Conservation (phyloP, 2,888 invertebrate genomes). For the Xylocampa areola region DNA sequence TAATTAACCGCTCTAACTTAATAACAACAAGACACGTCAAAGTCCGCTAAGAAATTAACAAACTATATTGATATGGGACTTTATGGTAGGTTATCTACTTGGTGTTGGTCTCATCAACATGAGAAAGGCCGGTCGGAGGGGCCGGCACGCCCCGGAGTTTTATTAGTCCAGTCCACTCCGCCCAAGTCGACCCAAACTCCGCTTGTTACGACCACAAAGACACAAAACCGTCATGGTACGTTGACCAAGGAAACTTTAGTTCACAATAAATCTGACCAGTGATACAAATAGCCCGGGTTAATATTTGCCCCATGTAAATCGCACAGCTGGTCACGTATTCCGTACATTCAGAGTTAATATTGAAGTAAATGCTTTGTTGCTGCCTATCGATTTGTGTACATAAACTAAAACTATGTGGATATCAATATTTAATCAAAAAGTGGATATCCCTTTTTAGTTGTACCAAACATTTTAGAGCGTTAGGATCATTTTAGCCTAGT, state of each 20-base stretch:
- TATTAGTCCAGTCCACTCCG: constrained; percentile 74
- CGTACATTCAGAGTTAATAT: constrained; percentile 53
- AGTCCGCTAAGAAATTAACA: constrained; percentile 25
- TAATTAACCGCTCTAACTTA: constrained; percentile 28
- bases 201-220: constrained; percentile 63
- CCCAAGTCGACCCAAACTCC: constrained; percentile 61
- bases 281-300: constrained; percentile 53
- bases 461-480: too few species aligned
- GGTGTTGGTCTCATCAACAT: constrained; percentile 77
- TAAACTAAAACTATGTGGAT: constrained; percentile 1
- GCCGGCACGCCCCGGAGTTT: constrained; percentile 79
- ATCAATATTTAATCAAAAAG: constrained; percentile 12
- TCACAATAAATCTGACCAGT: constrained; percentile 61
- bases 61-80: constrained; percentile 37
- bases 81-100: constrained; percentile 47
- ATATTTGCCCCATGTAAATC: constrained; percentile 53
- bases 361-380: constrained; percentile 47
- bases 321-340: constrained; percentile 56
- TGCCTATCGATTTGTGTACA: constrained; percentile 37
- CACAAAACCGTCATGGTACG: constrained; percentile 65
- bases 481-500: too few species aligned
- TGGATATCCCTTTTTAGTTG: too few species aligned
- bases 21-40: constrained; percentile 3
- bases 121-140: constrained; percentile 73
- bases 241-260: constrained; percentile 57